Base-by-base conservation (phyloP, 2,888 invertebrate species). In the Pteria penguin region DNA sequence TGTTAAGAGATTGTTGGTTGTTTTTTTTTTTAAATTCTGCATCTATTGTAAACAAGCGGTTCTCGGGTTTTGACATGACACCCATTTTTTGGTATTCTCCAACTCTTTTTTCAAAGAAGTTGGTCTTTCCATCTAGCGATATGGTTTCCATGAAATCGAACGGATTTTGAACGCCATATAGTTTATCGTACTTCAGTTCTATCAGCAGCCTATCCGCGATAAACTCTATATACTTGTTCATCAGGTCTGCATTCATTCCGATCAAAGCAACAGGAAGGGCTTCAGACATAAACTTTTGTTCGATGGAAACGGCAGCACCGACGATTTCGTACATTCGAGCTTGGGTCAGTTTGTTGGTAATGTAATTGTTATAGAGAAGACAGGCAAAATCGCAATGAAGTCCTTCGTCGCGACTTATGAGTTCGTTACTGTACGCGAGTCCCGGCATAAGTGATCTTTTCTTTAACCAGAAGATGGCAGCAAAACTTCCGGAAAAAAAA, bases 401-500 rank as follows among this genome's bases (percentile, higher is more conserved):
- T 63, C 99, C 99, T 94, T 98, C 98, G 92, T 99, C 98, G 80
- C 98, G 94, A 27, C 98, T 98, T 89, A 99, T 99, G 5, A 99
- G 94, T 93, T 99, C 99, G 93, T 99, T 99, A 87, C 98, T 98
- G 93, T 99, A 99, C 0, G 99, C 99, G 57, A 99, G 93, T 8
- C 99, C 99, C 2, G 99, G 99, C 99, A 99, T 99, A 0, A 98
- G 93, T 0, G 99, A 98, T 63, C 99, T 94, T 92, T 99, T 99
- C 92, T 99, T 99, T 69, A 99, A 93, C 99, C 99, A 99, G 93
- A 99, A 99, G 87, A 99, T 99, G 0, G 99, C 95, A 0, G 99
- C 99, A 92, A 99, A 99, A 90, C 98, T 98, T 32, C 99, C 99
- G 52, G 98, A 98, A 93, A 99, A 99, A n/a, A 94, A 99, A 99